Evolutionary conservation across 92 coral and sea anemone genomes (phyloP), one percentile per base, ranked within the genome.

Genomic region (Actinostola sp.): DNA sequence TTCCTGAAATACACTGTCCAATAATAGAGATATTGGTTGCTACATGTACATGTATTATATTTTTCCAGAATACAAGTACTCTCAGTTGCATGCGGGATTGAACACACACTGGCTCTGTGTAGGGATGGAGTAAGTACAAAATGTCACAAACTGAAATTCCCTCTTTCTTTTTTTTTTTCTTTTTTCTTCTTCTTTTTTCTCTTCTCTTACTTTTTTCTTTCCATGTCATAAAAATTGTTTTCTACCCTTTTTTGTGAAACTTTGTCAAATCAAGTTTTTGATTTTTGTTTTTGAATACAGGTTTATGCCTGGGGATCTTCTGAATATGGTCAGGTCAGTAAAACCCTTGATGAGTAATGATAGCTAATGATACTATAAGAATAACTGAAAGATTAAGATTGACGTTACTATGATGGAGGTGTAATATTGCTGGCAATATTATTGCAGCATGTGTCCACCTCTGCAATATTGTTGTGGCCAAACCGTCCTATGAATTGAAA

Each of bases 241-340:
- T 39, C 45, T 39, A 14, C 8, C 45, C 45, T 7, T 39, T 39
- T 7, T 39, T 39, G 7, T 14, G 7, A 39, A 39, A 4, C 24
- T 12, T 32, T 3, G 16, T 45, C 14, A 7, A 20, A 45, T 66
- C 24, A 44, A 14, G 19, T 52, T 34, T 4, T 12, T 50, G 43
- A 14, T 29, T 20, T 42, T 75, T 5, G 24, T 50, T 23, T 41
- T 55, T 46, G 25, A 31, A 41, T 24, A 28, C 63, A 93, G 98
- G 98, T 93, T 21, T 93, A 93, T 70, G 80, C 97, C 17, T 93
- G 98, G 98, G 98, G 98, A 5, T 93, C 98, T 0, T 90, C 97
- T 27, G 93, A 93, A 41, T 93, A 93, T 87, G 98, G 98, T 17
- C 98, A 93, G 98, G 98, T 93, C 46, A 44, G 91, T 24, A 0